These are phyloP conservation scores for Catostylus mosaicus DNA, from an alignment of 30 jellyfish, hydroid and myxozoan species.

Conservation along the genomic window DNA sequence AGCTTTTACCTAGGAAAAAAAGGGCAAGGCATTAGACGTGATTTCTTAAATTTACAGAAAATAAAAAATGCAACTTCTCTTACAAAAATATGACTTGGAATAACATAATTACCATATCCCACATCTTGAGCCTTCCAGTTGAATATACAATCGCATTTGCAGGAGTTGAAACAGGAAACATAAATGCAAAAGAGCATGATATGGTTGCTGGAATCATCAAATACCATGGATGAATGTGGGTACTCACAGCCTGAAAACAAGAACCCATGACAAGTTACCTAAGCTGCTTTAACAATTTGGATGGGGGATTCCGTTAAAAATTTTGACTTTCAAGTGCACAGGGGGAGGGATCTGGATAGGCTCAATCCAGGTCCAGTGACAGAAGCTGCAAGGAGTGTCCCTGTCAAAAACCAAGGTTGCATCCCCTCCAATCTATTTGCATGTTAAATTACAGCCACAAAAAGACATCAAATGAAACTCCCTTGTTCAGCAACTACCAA, in stretches of 20 bases:
- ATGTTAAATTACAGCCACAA: no score
- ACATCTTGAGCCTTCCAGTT: conserved; percentile 72
- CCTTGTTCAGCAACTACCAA: no score
- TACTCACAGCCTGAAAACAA: conserved; percentile 50
- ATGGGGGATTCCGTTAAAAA: no score
- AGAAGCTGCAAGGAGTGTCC: no score
- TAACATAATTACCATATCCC: conserved; percentile 73
- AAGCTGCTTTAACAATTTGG: no score
- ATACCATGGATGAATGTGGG: conserved; percentile 82
- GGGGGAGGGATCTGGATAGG: no score
- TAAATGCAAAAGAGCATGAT: conserved; percentile 79
- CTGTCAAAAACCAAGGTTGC: no score
- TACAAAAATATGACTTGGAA: not conserved
- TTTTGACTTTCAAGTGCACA: no score
- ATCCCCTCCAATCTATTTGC: no score
- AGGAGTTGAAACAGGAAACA: conserved; percentile 90
- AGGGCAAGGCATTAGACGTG: not conserved
- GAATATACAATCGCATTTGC: conserved; percentile 85
- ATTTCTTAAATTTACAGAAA: not conserved
- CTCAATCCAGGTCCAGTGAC: no score
- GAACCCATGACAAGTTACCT: no score
- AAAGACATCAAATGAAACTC: no score
- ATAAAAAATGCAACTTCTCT: not conserved
- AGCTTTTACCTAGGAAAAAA: conserved; percentile 54
- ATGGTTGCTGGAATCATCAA: conserved; percentile 89